Conservation (phyloP, 2,888 invertebrate species). For the Agrotis segetum region DNA sequence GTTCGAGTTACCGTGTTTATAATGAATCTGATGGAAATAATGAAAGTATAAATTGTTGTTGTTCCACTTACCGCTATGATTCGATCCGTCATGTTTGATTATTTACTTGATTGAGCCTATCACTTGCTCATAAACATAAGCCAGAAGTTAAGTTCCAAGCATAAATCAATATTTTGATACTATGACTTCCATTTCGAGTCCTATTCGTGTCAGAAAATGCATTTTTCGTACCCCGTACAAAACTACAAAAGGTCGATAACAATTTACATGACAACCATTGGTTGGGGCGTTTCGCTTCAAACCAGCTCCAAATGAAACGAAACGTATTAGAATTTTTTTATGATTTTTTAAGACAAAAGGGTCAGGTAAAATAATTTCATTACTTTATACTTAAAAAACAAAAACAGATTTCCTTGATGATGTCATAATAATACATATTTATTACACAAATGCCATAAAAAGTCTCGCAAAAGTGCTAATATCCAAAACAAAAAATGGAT, state of each 20-base stretch:
- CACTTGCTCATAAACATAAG: not conserved
- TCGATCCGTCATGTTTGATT: constrained; percentile 80
- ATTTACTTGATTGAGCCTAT: constrained; percentile 6
- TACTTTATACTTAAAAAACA: too few relatives aligned
- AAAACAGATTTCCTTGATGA: too few relatives aligned
- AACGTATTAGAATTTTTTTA: constrained; percentile 5
- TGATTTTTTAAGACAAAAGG: too few relatives aligned
- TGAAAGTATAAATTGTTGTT: constrained; percentile 32
- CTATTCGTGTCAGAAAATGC: constrained; percentile 61
- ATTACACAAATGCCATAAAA: too few relatives aligned
- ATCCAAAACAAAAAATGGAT: not conserved
- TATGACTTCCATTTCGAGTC: constrained; percentile 63
- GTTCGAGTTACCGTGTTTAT: constrained; percentile 69
- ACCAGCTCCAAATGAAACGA: not conserved
- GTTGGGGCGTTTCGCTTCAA: constrained; percentile 75
- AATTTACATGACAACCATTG: constrained; percentile 80
- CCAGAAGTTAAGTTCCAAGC: constrained; percentile 3
- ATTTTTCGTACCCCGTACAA: constrained; percentile 22
- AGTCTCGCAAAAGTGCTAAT: constrained; percentile 9
- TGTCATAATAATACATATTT: too few relatives aligned
- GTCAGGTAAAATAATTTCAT: too few relatives aligned
- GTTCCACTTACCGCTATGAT: constrained; percentile 82
- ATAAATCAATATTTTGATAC: constrained; percentile 35
- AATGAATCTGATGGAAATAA: constrained; percentile 57
- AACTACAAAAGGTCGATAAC: constrained; percentile 73